These are phyloP conservation scores for Motacilla alba DNA, from an alignment of 2,113 vertebrate species.

Conservation along the genomic window DNA sequence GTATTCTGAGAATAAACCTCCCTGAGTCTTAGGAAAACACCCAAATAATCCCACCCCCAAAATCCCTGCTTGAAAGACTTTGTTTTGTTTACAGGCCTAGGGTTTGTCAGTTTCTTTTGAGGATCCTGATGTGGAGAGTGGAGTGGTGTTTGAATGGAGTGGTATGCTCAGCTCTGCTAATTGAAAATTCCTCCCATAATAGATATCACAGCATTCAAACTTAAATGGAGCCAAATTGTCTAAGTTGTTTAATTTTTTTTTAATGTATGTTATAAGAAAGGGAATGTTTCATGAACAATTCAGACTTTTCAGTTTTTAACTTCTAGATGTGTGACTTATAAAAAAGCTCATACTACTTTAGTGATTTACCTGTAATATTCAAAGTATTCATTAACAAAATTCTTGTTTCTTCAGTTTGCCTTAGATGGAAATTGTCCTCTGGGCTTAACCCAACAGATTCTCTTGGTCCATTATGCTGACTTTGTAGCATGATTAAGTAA, in stretches of 20 bases:
- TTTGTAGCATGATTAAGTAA: not conserved
- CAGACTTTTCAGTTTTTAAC: not conserved
- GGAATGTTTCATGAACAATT: not conserved
- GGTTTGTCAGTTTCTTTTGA: not conserved
- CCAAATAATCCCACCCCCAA: accelerated
- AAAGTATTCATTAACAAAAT: not conserved
- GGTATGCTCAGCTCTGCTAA: not conserved
- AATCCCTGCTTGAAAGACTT: not conserved
- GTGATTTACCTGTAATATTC: not conserved
- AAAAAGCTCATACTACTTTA: not conserved
- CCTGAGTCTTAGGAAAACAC: not conserved
- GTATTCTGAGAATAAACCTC: not conserved
- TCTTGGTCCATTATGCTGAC: not conserved
- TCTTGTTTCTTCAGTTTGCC: not conserved
- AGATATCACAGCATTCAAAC: not conserved
- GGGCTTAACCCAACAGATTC: not conserved
- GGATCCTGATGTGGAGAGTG: not conserved
- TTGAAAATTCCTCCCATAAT: not conserved
- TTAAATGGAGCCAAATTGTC: not conserved
- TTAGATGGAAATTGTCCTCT: not conserved
- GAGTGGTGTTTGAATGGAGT: not conserved
- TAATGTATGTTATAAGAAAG: not conserved
- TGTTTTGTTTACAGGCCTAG: not conserved
- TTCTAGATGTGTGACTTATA: not conserved
- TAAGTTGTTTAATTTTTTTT: not conserved